Evolutionary conservation across 2,888 invertebrate genomes (phyloP).

Genomic region (Trichogramma evanescens): DNA sequence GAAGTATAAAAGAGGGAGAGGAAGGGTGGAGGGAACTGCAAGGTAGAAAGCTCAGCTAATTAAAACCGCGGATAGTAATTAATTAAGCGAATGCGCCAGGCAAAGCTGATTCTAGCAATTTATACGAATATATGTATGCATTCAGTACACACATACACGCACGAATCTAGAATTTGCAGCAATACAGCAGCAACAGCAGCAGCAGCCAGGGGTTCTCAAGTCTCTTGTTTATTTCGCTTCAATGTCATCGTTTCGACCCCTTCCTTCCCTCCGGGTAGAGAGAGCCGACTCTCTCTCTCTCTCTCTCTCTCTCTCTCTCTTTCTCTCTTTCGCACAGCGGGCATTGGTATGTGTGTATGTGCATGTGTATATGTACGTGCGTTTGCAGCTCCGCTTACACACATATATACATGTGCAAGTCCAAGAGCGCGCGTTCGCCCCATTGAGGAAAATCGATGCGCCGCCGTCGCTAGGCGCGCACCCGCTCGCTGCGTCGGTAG

Average conservation of each 20-base stretch:
- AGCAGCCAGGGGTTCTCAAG: conserved; percentile 41
- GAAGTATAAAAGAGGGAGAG: not conserved
- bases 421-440: not conserved
- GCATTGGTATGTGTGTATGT: too few relatives aligned
- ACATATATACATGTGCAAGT: not conserved
- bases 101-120: not conserved
- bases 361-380: not conserved
- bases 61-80: conserved; percentile 48
- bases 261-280: too few relatives aligned
- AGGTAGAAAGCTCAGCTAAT: conserved; percentile 36
- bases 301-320: too few relatives aligned
- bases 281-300: not conserved
- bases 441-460: conserved; percentile 21
- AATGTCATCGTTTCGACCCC: conserved; percentile 7
- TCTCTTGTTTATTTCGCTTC: conserved; percentile 5
- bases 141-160: conserved; percentile 19
- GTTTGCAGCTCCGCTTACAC: not conserved
- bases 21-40: not conserved
- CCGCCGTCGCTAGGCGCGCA: conserved; percentile 2
- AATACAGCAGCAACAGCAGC: too few relatives aligned
- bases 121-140: too few relatives aligned
- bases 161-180: conserved; percentile 32
- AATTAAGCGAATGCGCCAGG: conserved; percentile 43
- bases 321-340: too few relatives aligned
- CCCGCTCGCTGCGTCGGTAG: conserved; percentile 7